Conservation (phyloP, 2,797 vertebrate genomes). For the Macropus fuliginosus region DNA sequence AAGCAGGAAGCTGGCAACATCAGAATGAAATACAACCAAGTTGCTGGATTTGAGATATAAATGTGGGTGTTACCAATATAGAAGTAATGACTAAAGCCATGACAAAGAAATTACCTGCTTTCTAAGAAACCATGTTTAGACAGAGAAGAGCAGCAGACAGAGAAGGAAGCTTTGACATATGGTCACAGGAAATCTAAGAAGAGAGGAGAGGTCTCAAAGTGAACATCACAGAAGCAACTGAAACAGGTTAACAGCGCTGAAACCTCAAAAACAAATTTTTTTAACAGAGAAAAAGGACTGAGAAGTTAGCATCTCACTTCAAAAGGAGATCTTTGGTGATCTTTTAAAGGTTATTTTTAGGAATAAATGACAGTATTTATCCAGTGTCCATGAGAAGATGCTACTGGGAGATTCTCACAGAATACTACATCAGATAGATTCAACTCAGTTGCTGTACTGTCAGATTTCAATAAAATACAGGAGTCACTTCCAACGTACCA, state of each 20-base stretch:
- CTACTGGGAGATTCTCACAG: not conserved
- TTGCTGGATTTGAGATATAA: not conserved
- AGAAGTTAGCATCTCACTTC: not conserved
- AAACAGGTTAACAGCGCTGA: not conserved
- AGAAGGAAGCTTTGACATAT: not conserved
- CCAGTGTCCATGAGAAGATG: not conserved
- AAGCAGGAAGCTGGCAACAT: not conserved
- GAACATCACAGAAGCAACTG: not conserved
- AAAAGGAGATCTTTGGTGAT: not conserved
- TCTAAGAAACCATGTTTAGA: constrained; percentile 4
- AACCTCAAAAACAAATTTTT: not conserved
- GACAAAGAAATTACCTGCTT: not conserved
- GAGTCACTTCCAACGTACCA: not conserved
- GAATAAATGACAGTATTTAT: not conserved
- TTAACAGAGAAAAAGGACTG: not conserved
- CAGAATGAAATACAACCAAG: not conserved
- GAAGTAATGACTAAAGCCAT: not conserved
- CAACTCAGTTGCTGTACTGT: not conserved
- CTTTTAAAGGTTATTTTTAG: not conserved
- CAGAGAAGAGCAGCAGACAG: constrained; percentile 12
- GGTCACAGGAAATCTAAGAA: not conserved
- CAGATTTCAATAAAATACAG: not conserved
- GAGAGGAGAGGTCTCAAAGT: not conserved
- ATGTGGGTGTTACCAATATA: not conserved
- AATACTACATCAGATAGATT: not conserved